Evolutionary conservation across 2,113 vertebrate genomes (phyloP).

Genomic region (Megaceryle torquata): DNA sequence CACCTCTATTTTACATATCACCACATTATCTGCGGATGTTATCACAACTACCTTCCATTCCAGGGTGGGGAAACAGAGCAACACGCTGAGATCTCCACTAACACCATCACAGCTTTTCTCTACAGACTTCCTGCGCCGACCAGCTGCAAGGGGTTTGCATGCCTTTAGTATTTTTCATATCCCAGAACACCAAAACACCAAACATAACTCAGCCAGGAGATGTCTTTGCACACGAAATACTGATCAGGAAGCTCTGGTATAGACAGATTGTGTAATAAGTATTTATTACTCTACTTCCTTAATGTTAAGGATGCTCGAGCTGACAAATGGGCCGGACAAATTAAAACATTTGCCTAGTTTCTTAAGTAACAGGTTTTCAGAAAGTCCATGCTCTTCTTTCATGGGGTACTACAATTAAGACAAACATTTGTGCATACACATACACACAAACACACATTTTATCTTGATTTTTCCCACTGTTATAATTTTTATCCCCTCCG

Average conservation of each 20-base stretch:
- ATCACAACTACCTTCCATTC: not conserved
- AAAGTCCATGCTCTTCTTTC: not conserved
- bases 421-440: not conserved
- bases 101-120: not conserved
- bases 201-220: not conserved
- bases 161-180: not conserved
- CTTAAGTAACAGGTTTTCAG: not conserved
- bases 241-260: not conserved
- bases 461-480: not conserved
- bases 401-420: not conserved
- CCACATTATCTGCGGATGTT: not conserved
- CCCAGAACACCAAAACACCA: not conserved
- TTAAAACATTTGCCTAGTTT: not conserved
- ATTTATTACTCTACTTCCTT: not conserved
- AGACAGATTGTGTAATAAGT: not conserved
- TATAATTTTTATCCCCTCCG: not conserved
- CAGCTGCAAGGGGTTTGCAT: not conserved
- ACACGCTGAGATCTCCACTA: not conserved
- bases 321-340: not conserved
- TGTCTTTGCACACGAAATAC: not conserved
- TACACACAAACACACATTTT: not conserved
- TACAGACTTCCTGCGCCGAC: accelerated
- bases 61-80: not conserved
- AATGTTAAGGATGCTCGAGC: not conserved
- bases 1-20: not conserved